These are phyloP conservation scores for Schizopygopsis pylzovi DNA, from an alignment of 2,797 vertebrate species.

Conservation along the genomic window DNA sequence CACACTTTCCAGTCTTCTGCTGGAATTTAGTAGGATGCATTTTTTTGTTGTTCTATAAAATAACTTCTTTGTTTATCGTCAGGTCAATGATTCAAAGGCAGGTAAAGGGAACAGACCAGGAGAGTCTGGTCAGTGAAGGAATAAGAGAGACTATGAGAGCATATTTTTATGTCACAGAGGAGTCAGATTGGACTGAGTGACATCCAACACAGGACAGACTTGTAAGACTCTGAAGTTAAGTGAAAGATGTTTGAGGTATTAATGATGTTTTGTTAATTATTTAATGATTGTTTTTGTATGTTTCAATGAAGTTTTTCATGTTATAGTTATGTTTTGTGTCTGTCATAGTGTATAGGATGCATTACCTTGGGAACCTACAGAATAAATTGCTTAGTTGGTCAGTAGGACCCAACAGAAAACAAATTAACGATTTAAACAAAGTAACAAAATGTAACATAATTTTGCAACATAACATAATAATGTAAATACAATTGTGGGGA, in stretches of 20 bases:
- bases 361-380: neutral
- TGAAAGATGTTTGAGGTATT: neutral
- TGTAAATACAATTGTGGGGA: neutral
- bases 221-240: constrained; percentile 31
- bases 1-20: neutral
- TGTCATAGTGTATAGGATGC: neutral
- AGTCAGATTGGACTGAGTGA: neutral
- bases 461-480: neutral
- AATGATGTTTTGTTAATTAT: neutral
- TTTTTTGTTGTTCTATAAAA: neutral
- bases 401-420: neutral
- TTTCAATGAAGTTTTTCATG: neutral
- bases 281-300: neutral
- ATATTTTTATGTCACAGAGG: constrained; percentile 85
- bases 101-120: constrained; percentile 60
- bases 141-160: constrained; percentile 86
- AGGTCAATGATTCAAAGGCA: constrained; percentile 80
- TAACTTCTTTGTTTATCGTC: constrained; percentile 15
- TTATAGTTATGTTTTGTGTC: constrained; percentile 4
- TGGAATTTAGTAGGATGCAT: neutral
- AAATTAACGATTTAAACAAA: neutral
- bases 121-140: constrained; percentile 84
- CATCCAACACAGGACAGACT: constrained; percentile 64
- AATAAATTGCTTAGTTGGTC: neutral
- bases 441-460: neutral